Evolutionary conservation across 2,888 invertebrate species (phyloP).

Genomic region (Apoda limacodes): DNA sequence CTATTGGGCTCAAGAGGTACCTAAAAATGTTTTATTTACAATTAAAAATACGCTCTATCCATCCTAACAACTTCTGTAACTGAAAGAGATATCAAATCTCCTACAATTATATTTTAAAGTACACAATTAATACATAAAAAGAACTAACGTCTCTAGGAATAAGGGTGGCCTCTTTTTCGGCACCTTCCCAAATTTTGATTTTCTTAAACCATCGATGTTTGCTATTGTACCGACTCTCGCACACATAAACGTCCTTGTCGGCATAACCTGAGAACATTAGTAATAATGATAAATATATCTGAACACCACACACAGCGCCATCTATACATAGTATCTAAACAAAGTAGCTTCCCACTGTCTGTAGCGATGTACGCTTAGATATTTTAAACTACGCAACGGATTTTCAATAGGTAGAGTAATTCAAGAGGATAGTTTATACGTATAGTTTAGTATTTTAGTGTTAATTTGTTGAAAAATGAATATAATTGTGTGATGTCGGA

Average conservation of each 20-base stretch:
- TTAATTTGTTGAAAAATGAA: too few species aligned
- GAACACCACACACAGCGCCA: too few species aligned
- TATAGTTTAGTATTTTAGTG: too few species aligned
- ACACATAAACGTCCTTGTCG: conserved; percentile 96
- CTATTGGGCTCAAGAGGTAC: conserved; percentile 85
- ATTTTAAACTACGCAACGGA: too few species aligned
- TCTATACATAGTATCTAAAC: not conserved
- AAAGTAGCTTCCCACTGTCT: too few species aligned
- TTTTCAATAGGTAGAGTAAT: too few species aligned
- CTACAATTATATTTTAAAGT: conserved; percentile 2
- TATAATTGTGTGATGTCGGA: too few species aligned
- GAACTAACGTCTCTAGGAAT: conserved; percentile 43
- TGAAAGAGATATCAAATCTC: not conserved
- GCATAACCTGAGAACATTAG: conserved; percentile 70
- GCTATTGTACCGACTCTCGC: conserved; percentile 94
- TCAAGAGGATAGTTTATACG: too few species aligned
- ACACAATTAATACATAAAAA: conserved; percentile 2
- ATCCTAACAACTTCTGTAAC: too few species aligned
- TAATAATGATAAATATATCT: not conserved
- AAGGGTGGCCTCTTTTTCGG: conserved; percentile 48
- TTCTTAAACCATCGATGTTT: conserved; percentile 92
- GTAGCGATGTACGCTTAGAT: too few species aligned
- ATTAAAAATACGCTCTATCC: too few species aligned
- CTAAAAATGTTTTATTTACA: too few species aligned
- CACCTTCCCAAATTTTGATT: conserved; percentile 81